Percentiles rank a stretch among this genome's conserved stretches.
These are phyloP conservation scores for Spisula solida DNA, from an alignment of 2,888 invertebrate species.

Conservation along the genomic window DNA sequence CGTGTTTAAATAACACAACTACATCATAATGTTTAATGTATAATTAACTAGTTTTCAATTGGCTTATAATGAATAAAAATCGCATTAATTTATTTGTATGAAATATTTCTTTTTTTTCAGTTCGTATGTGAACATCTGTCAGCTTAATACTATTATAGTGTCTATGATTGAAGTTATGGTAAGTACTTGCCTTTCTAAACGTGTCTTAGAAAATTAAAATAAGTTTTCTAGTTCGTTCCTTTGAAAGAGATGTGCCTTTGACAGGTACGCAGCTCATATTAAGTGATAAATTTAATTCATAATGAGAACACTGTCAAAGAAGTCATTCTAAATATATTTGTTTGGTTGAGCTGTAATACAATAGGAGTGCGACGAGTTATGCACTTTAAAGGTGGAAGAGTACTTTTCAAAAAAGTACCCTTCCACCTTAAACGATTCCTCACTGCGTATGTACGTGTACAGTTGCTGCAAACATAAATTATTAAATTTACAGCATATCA, in stretches of 20 bases:
- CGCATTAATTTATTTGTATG: not conserved
- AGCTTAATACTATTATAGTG: no score
- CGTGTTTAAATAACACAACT: not conserved
- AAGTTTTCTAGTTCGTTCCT: not conserved
- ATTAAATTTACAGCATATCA: no score
- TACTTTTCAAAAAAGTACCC: no score
- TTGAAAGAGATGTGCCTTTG: not conserved
- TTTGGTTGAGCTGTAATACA: not conserved
- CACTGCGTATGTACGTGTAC: no score
- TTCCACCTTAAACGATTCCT: no score
- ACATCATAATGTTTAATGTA: not conserved
- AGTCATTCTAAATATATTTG: constrained; percentile 4
- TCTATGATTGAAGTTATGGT: not conserved
- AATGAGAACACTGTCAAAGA: not conserved
- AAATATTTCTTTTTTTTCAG: not conserved
- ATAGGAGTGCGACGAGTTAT: not conserved
- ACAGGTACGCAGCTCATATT: not conserved
- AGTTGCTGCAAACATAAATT: no score
- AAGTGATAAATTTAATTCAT: not conserved
- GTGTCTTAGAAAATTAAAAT: not conserved
- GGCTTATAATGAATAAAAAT: constrained; percentile 17
- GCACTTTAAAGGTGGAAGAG: no score
- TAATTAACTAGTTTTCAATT: constrained; percentile 12
- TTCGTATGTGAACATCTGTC: not conserved
- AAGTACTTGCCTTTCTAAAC: not conserved